phyloP scores from a whole-genome alignment of 2,113 vertebrate genomes.

The Rutilus rutilus region DNA sequence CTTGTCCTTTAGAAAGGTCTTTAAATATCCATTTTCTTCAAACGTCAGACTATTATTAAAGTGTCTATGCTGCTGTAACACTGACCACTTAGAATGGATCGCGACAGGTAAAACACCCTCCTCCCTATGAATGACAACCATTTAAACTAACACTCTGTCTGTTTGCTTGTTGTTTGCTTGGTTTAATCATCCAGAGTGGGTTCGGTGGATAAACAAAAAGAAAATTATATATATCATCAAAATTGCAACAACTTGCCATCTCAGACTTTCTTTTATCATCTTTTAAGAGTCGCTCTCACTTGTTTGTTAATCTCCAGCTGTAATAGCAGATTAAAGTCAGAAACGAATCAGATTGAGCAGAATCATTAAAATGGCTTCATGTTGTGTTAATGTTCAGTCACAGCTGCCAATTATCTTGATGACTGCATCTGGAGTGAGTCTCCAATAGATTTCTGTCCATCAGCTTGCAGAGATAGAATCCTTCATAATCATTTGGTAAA shows the following conservation, averaged over 20 bases:
- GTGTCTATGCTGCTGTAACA: not conserved
- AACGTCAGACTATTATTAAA: slow-evolving; percentile 21
- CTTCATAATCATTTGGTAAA: slow-evolving; percentile 6
- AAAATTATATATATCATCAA: slow-evolving; percentile 47
- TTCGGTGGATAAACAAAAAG: slow-evolving; percentile 22
- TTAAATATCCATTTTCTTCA: slow-evolving; percentile 18
- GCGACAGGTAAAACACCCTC: slow-evolving; percentile 30
- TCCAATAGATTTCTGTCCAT: not conserved
- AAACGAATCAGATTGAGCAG: not conserved
- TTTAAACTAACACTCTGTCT: slow-evolving; percentile 28
- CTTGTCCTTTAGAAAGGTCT: slow-evolving; percentile 15
- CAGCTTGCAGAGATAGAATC: not conserved
- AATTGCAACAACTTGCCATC: not conserved
- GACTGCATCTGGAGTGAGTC: not conserved
- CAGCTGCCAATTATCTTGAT: not conserved
- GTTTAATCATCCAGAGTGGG: slow-evolving; percentile 31
- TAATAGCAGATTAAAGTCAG: not conserved
- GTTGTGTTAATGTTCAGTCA: not conserved
- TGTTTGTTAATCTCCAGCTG: not conserved
- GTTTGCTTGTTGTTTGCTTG: slow-evolving; percentile 22
- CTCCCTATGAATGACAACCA: not conserved
- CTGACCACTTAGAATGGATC: not conserved
- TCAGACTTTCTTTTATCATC: not conserved
- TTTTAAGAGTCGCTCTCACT: not conserved
- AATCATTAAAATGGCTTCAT: not conserved